Base-by-base conservation (phyloP, 2,113 vertebrate genomes). In the Pungitius pungitius region DNA sequence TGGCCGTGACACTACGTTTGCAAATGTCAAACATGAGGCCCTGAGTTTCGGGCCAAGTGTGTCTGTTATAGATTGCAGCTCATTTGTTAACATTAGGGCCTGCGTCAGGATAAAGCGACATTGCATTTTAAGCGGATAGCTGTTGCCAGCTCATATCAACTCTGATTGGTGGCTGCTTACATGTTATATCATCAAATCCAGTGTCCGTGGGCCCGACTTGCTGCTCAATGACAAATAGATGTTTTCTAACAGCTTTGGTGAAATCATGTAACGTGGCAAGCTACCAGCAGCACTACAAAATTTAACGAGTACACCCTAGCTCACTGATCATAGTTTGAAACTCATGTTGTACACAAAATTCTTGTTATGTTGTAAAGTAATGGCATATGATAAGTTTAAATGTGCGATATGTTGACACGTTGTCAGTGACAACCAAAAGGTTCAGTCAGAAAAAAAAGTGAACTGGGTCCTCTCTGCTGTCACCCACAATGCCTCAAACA, bases 31-130 rank as follows among this genome's bases (percentile, higher is more conserved):
- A n/a, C n/a, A n/a, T n/a, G n/a, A n/a, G n/a, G n/a, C n/a, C n/a
- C 68, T 54, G 64, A 43, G 49, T 58, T 86, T 60, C 47, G 77
- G 70, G 58, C 78, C 43, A 35, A 11, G 24, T 35, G 42, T 78
- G 80, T 84, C 68, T 55, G 33, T 52, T 6, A 70, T 42, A 13
- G 52, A 43, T 87, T n/a, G n/a, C 76, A 91, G 81, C 76, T 89
- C 86, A 85, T 92, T 82, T 92, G 86, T 92, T 90, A 86, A 71
- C 80, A 84, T 89, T 82, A 75, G 56, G 56, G 64, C 12, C 69
- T 2, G 33, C 20, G 35, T 74, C 71, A 61, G 60, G 51, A 39
- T 65, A 58, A 77, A 54, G 37, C 65, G 27, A 59, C 76, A 67
- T 54, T 80, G 80, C 68, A 73, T 82, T 72, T 82, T 52, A 51